These are phyloP conservation scores for Prionailurus viverrinus DNA, from an alignment of 2,113 vertebrate genomes.

Conservation along the genomic window DNA sequence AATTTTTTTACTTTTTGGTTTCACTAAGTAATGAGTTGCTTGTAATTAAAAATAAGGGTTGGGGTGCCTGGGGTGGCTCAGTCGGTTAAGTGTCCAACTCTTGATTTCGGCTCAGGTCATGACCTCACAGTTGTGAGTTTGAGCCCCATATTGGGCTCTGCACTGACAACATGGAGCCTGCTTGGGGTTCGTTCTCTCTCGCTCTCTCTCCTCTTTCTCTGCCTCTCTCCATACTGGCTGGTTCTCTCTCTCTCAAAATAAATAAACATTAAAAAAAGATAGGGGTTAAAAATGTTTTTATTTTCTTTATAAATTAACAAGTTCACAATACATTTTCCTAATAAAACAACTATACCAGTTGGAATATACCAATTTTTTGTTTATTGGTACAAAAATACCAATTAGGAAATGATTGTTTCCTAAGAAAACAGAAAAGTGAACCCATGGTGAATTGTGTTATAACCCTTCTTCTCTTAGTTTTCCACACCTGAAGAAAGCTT, in stretches of 20 bases:
- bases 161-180: too few relatives aligned
- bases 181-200: too few relatives aligned
- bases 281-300: conserved; percentile 25
- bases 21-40: not conserved
- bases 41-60: conserved; percentile 50
- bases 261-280: not conserved
- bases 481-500: not conserved
- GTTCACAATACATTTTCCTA: not conserved
- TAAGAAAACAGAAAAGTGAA: not conserved
- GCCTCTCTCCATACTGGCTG: too few relatives aligned
- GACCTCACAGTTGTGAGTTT: too few relatives aligned
- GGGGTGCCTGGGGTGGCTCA: too few relatives aligned
- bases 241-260: too few relatives aligned
- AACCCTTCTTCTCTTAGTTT: not conserved
- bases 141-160: too few relatives aligned
- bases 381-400: not conserved
- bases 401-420: too few relatives aligned
- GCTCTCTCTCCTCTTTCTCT: too few relatives aligned
- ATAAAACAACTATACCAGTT: not conserved
- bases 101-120: too few relatives aligned
- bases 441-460: not conserved
- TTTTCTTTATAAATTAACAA: conserved; percentile 8
- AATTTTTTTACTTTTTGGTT: conserved; percentile 39
- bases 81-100: too few relatives aligned
- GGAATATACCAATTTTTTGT: too few relatives aligned